Percentiles rank a stretch among this genome's conserved stretches.
Conservation (phyloP, 2,888 invertebrate species). For the Melanargia galathea region DNA sequence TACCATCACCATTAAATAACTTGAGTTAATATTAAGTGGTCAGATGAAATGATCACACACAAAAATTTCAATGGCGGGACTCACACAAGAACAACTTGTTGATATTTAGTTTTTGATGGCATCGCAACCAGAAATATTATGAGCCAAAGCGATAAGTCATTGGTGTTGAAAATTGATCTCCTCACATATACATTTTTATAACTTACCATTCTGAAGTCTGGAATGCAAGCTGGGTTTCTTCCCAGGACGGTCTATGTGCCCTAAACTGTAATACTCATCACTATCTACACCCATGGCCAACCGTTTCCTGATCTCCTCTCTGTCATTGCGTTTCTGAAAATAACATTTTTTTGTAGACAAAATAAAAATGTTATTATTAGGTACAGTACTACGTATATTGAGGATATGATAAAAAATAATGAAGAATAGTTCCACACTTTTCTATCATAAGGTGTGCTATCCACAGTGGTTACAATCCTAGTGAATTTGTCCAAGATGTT, state of each 20-base stretch:
- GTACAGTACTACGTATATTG: too few species aligned
- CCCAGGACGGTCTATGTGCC: conserved; percentile 85
- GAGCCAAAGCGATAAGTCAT: too few species aligned
- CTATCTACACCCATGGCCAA: conserved; percentile 92
- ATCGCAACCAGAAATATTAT: too few species aligned
- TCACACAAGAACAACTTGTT: too few species aligned
- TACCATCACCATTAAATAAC: too few species aligned
- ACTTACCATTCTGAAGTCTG: conserved; percentile 90
- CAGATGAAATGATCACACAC: too few species aligned
- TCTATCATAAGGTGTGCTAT: conserved; percentile 52
- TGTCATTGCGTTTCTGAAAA: conserved; percentile 92
- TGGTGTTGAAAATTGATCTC: background rate
- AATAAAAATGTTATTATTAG: conserved; percentile 3
- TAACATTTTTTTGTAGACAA: conserved; percentile 13
- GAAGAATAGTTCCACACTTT: conserved; percentile 51
- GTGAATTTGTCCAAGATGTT: conserved; percentile 77
- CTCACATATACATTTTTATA: background rate
- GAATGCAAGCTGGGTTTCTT: conserved; percentile 94
- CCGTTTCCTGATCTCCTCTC: conserved; percentile 94
- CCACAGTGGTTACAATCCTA: conserved; percentile 64
- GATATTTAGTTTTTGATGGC: too few species aligned
- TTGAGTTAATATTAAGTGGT: too few species aligned
- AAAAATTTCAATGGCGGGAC: too few species aligned
- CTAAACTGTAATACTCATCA: conserved; percentile 86
- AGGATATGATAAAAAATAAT: background rate